These are phyloP conservation scores for Battus philenor DNA, from an alignment of 1,140 invertebrate genomes.

Conservation along the genomic window DNA sequence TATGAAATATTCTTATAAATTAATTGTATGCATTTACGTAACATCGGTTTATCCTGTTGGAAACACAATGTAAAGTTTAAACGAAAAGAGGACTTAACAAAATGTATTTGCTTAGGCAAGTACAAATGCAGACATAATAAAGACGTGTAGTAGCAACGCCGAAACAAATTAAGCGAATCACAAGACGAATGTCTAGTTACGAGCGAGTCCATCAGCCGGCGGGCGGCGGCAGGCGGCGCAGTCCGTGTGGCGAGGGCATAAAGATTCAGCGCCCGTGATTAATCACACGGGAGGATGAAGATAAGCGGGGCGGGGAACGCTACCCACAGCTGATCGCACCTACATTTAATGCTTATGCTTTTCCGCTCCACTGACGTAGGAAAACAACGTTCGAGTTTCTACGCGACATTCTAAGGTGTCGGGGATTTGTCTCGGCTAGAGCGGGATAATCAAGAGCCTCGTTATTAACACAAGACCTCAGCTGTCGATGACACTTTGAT, in stretches of 20 bases:
- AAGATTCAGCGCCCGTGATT: constrained; percentile 43
- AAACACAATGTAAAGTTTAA: neutral
- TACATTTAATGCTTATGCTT: constrained; percentile 2
- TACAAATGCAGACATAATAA: constrained; percentile 13
- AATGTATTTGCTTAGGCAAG: constrained; percentile 1
- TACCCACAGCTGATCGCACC: constrained; percentile 34
- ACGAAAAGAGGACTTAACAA: neutral
- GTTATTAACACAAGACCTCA: constrained; percentile 37
- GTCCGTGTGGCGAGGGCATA: constrained; percentile 24
- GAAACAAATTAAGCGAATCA: constrained; percentile 22
- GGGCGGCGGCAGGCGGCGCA: constrained; percentile 19
- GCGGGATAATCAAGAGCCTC: constrained; percentile 25
- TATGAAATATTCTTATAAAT: too few relatives aligned
- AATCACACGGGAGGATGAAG: constrained; percentile 42
- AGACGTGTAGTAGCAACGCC: constrained; percentile 16
- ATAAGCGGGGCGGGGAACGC: constrained; percentile 33
- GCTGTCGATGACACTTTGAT: constrained; percentile 50
- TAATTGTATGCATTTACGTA: too few relatives aligned
- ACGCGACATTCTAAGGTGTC: constrained; percentile 1
- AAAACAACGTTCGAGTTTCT: neutral
- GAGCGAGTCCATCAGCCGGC: constrained; percentile 31
- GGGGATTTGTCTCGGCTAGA: neutral
- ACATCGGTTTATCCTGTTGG: too few relatives aligned
- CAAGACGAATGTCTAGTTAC: constrained; percentile 26
- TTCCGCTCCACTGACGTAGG: too few relatives aligned